Evolutionary conservation across 2,797 vertebrate species (phyloP), one percentile per base, ranked within the genome.

Genomic region (Melanotaenia maccullochi): DNA sequence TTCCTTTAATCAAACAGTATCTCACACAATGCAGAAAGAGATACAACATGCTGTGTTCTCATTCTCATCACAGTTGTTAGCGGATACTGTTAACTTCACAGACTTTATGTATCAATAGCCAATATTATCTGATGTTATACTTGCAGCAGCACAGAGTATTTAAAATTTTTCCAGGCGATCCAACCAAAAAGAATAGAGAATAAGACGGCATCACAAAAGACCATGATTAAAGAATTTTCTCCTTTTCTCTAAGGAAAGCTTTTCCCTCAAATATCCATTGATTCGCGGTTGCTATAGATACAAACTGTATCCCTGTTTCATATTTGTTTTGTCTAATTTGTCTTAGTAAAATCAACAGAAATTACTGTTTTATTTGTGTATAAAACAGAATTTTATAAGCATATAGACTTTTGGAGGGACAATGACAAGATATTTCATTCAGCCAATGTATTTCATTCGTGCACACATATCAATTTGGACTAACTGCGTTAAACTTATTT

Each of bases 201-300:
- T 7, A 56, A 56, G 28, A 56, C 18, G 18, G 28, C 28, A 18
- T 30, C 51, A 54, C 51, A 54, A 44, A 56, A 9, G 28, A 66
- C 52, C 38, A 16, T 42, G 24, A 57, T 14, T 14, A 30, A 56
- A 56, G 36, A 9, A 40, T 6, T 40, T 47, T 58, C 1, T 25
- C 18, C 55, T 62, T 62, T 71, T 72, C 40, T 71, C 69, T 71
- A 77, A 81, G 84, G 74, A 86, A 83, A 56, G 30, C 49, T 49
- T 64, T 72, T 69, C 75, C 76, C 22, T 81, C 67, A 30, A 71
- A 79, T 69, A 76, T 73, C 65, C 42, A 65, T 69, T 81, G 54
- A 58, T 42, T 24, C 60, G 5, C 13, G 12, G 38, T 42, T 78
- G 44, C 58, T 73, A 77, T 55, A 61, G 71, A 55, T 65, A 66